A percentile compares a stretch with the other conserved stretches of the same genome.
Evolutionary conservation across 1,140 invertebrate species (phyloP).

Genomic region (Plutomurus gul): DNA sequence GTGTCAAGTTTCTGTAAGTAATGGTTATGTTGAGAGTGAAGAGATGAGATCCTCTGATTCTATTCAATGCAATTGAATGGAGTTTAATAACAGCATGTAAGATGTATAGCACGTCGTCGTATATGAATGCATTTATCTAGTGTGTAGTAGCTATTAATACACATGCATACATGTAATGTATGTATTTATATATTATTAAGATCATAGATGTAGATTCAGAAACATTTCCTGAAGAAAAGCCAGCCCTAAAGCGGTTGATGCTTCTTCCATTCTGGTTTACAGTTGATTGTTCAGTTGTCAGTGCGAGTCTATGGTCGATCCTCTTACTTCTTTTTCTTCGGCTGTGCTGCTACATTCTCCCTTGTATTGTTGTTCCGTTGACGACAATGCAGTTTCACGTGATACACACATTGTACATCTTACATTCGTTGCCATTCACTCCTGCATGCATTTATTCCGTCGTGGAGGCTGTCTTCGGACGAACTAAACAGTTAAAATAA

Average conservation of each 20-base stretch:
- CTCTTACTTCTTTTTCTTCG: not conserved
- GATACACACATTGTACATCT: not conserved
- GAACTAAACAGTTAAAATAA: not conserved
- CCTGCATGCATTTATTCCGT: not conserved
- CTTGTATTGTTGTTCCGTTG: not conserved
- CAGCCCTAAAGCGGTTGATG: too few relatives aligned
- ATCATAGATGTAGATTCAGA: not conserved
- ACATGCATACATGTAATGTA: not conserved
- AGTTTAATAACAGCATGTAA: not conserved
- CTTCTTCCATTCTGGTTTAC: not conserved
- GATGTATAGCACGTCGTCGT: not conserved
- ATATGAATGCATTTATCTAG: not conserved
- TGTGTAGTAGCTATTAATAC: not conserved
- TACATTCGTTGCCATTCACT: not conserved
- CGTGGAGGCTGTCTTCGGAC: not conserved
- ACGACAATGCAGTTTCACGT: not conserved
- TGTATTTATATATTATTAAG: too few relatives aligned
- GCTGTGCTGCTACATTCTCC: not conserved
- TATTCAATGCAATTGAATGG: not conserved
- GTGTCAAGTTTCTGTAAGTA: not conserved
- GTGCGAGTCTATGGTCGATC: not conserved
- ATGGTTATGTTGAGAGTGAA: not conserved
- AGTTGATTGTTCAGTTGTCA: not conserved
- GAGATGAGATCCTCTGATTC: conserved; percentile 7
- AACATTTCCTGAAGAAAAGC: too few relatives aligned